Percentiles rank a stretch among this genome's conserved stretches.
Evolutionary conservation across 1,140 invertebrate genomes (phyloP).

Genomic region (Drosophila truncata): DNA sequence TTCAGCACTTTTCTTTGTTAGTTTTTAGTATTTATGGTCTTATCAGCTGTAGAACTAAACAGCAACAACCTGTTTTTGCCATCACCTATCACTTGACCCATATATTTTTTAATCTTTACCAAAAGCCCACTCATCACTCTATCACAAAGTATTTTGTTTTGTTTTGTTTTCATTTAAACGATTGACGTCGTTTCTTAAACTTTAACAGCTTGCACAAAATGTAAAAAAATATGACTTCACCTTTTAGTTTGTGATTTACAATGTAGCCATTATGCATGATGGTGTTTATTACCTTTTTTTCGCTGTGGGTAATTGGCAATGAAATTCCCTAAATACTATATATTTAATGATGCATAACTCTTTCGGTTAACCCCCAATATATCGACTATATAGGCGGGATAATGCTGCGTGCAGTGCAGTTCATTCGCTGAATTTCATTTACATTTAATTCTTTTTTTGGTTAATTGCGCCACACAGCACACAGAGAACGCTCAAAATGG

Average conservation of each 20-base stretch:
- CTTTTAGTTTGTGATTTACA: neutral
- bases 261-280: neutral
- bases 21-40: neutral
- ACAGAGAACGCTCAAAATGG: slow-evolving; percentile 40
- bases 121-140: slow-evolving; percentile 11
- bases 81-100: slow-evolving; percentile 23
- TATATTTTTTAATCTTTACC: slow-evolving; percentile 18
- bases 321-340: slow-evolving; percentile 2
- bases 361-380: neutral
- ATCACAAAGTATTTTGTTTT: slow-evolving; percentile 12
- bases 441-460: slow-evolving; percentile 59
- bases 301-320: slow-evolving; percentile 1
- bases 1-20: neutral
- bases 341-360: slow-evolving; percentile 7
- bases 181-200: slow-evolving; percentile 1
- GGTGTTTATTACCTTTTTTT: neutral
- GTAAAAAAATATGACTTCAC: slow-evolving; percentile 8
- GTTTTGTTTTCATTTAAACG: neutral
- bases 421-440: slow-evolving; percentile 46
- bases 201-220: slow-evolving; percentile 9
- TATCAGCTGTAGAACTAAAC: neutral
- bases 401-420: slow-evolving; percentile 59
- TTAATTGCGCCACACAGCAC: slow-evolving; percentile 69
- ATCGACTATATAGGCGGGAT: slow-evolving; percentile 2
- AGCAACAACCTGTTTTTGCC: slow-evolving; percentile 7